Percentiles rank a stretch among this genome's conserved stretches.
Conservation (phyloP, 1,140 invertebrate genomes). For the Mactra quadrangularis region DNA sequence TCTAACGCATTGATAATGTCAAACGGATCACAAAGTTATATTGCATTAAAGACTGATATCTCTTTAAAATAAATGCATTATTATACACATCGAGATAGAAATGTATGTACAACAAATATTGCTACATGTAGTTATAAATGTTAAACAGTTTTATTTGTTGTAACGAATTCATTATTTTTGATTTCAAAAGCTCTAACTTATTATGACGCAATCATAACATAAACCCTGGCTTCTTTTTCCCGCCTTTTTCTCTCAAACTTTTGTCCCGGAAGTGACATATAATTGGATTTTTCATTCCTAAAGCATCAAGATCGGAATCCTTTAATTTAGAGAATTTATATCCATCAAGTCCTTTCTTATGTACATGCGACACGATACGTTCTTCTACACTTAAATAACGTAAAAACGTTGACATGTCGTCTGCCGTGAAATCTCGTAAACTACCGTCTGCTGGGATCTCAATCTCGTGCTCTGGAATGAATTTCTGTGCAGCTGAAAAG, state of each 20-base stretch:
- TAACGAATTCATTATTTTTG: no score
- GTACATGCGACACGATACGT: constrained; percentile 65
- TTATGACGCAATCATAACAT: constrained; percentile 66
- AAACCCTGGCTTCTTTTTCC: constrained; percentile 60
- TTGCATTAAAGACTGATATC: no score
- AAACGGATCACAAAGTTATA: no score
- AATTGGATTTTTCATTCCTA: constrained; percentile 69
- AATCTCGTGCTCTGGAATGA: constrained; percentile 87
- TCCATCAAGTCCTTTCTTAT: constrained; percentile 70
- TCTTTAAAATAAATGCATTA: no score
- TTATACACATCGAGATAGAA: no score
- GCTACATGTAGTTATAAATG: no score
- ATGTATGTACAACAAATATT: no score
- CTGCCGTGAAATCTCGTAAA: constrained; percentile 65
- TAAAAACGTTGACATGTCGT: constrained; percentile 71
- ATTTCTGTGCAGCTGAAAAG: constrained; percentile 55
- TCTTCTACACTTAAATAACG: constrained; percentile 66
- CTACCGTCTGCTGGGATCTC: constrained; percentile 87
- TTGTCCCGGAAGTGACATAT: constrained; percentile 70
- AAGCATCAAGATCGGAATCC: constrained; percentile 70
- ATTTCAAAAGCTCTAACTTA: no score
- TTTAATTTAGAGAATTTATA: constrained; percentile 68
- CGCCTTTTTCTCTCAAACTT: constrained; percentile 55
- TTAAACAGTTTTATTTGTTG: no score
- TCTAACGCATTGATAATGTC: no score